These are phyloP conservation scores for Aegithalos caudatus DNA, from an alignment of 2,113 vertebrate species.

Conservation along the genomic window DNA sequence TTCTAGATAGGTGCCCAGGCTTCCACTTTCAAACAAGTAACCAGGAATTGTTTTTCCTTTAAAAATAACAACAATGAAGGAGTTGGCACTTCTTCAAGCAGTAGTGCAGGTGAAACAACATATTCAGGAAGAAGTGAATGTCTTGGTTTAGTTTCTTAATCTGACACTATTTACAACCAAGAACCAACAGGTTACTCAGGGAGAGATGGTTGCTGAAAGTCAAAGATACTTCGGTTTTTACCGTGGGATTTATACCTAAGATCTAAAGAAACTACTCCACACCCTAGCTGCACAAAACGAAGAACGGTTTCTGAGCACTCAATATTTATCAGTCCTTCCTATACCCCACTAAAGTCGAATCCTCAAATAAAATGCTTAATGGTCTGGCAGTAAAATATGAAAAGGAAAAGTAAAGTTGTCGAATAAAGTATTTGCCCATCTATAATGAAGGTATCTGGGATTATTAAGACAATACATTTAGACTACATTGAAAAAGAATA, in stretches of 20 bases:
- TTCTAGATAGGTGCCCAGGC: background rate
- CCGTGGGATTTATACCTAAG: background rate
- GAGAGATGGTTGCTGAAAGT: background rate
- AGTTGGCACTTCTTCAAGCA: background rate
- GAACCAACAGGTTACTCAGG: background rate
- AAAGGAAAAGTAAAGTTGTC: background rate
- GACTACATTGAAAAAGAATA: background rate
- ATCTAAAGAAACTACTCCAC: background rate
- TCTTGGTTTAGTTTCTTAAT: background rate
- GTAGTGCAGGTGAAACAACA: background rate
- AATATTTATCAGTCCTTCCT: background rate
- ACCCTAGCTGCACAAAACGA: background rate
- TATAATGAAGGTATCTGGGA: background rate
- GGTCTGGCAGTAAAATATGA: background rate
- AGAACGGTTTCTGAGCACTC: background rate
- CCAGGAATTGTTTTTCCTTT: background rate
- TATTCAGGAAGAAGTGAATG: fast-evolving
- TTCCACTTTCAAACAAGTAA: background rate
- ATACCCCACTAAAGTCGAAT: fast-evolving
- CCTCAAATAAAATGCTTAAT: background rate
- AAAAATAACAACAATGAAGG: background rate
- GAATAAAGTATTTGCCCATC: background rate
- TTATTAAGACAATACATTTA: background rate
- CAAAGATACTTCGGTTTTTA: background rate
- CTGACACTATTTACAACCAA: background rate